phyloP scores from a whole-genome alignment of 2,888 invertebrate species.

The Euplexia lucipara region DNA sequence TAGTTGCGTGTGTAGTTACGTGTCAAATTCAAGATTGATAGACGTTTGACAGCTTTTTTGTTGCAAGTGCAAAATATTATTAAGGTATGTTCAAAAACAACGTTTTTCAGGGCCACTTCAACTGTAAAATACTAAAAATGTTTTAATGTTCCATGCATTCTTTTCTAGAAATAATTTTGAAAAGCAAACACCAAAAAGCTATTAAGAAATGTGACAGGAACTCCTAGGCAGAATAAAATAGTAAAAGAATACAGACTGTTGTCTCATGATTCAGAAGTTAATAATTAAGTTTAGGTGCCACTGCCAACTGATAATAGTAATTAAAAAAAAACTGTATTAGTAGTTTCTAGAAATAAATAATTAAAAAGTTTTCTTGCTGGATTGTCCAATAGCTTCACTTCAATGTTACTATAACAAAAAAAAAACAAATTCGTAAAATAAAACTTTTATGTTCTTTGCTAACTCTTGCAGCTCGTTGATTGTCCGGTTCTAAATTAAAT shows the following conservation, averaged over 20 bases:
- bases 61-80: slow-evolving; percentile 45
- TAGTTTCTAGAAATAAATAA: slow-evolving; percentile 45
- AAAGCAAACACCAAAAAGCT: too few species aligned
- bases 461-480: slow-evolving; percentile 32
- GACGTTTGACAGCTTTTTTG: slow-evolving; percentile 53
- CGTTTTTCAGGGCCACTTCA: neutral
- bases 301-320: too few species aligned
- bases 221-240: neutral
- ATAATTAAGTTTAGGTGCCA: neutral
- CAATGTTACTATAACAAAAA: slow-evolving; percentile 57
- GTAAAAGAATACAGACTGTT: neutral
- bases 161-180: neutral
- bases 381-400: neutral
- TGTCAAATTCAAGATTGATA: slow-evolving; percentile 48
- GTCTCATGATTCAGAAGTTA: neutral
- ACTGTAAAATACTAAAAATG: neutral
- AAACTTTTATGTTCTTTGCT: slow-evolving; percentile 31
- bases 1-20: slow-evolving; percentile 62
- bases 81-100: slow-evolving; percentile 17
- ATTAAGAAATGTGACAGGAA: accelerated
- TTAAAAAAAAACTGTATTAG: too few species aligned
- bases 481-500: slow-evolving; percentile 50
- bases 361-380: slow-evolving; percentile 13
- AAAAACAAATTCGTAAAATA: slow-evolving; percentile 38
- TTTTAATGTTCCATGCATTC: neutral